These are phyloP conservation scores for Diploscapter pachys DNA, from an alignment of 1,140 invertebrate species.

Conservation along the genomic window DNA sequence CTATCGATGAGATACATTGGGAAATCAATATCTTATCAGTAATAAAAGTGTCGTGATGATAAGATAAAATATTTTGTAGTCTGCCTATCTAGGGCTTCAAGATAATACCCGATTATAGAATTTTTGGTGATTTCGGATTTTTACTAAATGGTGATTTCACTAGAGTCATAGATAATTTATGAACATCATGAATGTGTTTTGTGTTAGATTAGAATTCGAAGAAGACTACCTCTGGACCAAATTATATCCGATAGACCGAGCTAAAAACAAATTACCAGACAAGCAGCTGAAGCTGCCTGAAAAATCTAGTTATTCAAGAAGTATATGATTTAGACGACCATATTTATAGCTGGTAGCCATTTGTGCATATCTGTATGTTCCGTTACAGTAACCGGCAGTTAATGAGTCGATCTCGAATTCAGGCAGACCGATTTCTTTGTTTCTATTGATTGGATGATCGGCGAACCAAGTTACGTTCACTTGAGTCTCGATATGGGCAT, in stretches of 20 bases:
- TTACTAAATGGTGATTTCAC: too few species aligned
- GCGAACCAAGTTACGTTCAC: constrained; percentile 56
- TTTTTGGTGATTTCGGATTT: too few species aligned
- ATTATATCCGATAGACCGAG: constrained; percentile 79
- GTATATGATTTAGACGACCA: constrained; percentile 24
- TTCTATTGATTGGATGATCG: constrained; percentile 45
- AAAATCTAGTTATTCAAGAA: constrained; percentile 21
- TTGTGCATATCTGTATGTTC: constrained; percentile 55
- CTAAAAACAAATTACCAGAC: constrained; percentile 74
- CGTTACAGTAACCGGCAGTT: constrained; percentile 50
- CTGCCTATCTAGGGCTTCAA: too few species aligned
- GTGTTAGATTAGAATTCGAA: too few species aligned
- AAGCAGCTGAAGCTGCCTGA: constrained; percentile 68
- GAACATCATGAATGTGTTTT: too few species aligned
- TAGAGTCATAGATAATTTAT: too few species aligned
- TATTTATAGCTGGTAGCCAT: constrained; percentile 47
- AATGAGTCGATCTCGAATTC: constrained; percentile 50
- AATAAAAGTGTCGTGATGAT: too few species aligned
- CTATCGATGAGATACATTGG: too few species aligned
- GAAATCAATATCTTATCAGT: not conserved
- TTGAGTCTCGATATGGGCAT: constrained; percentile 53
- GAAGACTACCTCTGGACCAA: constrained; percentile 67
- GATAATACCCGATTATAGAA: too few species aligned
- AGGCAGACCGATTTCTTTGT: constrained; percentile 53
- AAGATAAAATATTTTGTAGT: too few species aligned